phyloP scores from a whole-genome alignment of 2,113 vertebrate species.

The Hystrix cristata region DNA sequence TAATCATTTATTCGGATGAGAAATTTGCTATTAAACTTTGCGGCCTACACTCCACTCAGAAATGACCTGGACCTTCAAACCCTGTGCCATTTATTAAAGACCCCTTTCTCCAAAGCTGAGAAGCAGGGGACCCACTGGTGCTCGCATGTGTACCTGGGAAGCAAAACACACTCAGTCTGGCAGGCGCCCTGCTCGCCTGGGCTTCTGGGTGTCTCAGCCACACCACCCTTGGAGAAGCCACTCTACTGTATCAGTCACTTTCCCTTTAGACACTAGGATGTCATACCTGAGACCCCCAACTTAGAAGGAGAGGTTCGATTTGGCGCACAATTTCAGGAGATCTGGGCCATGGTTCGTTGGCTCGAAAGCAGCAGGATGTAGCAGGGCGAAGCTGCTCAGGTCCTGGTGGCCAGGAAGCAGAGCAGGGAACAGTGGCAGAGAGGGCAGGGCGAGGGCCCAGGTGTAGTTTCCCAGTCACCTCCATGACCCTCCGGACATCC shows the following conservation, averaged over 20 bases:
- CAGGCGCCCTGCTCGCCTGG: background rate
- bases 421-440: background rate
- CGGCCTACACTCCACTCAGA: background rate
- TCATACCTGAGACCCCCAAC: background rate
- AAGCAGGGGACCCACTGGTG: background rate
- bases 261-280: background rate
- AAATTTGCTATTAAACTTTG: conserved; percentile 17
- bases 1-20: background rate
- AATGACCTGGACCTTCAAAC: background rate
- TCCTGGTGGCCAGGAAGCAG: background rate
- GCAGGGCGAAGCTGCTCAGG: background rate
- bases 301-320: background rate
- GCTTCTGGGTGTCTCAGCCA: background rate
- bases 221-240: too few species aligned
- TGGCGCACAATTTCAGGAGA: background rate
- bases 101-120: background rate
- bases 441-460: background rate
- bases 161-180: rapidly evolving
- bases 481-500: background rate
- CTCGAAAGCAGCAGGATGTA: background rate
- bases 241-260: background rate
- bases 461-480: background rate
- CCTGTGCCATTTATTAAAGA: background rate
- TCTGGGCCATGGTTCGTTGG: background rate
- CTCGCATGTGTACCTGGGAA: background rate